These are phyloP conservation scores for Endotricha flammealis DNA, from an alignment of 2,888 invertebrate species.

Conservation along the genomic window DNA sequence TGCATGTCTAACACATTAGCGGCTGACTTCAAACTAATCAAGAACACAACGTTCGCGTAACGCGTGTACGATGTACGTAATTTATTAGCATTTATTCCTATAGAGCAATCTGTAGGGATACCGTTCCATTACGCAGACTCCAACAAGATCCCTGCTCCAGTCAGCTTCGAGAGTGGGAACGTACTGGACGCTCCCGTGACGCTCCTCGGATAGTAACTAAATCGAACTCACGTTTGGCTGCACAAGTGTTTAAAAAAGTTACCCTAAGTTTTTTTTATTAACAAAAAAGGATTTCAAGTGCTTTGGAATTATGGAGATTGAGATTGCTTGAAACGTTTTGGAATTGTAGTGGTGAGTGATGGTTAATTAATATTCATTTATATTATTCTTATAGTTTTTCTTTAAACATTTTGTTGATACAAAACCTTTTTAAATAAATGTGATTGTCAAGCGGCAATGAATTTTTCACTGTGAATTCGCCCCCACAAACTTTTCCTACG, in stretches of 20 bases:
- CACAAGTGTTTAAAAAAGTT: constrained; percentile 43
- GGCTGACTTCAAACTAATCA: constrained; percentile 75
- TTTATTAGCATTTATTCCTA: constrained; percentile 77
- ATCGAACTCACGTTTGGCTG: constrained; percentile 27
- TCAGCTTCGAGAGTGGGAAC: constrained; percentile 59
- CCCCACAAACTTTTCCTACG: constrained; percentile 36
- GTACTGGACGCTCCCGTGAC: constrained; percentile 51
- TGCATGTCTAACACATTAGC: constrained; percentile 59
- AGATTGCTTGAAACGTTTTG: constrained; percentile 40
- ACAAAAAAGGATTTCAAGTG: constrained; percentile 43
- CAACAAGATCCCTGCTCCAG: constrained; percentile 70
- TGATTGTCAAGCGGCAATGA: constrained; percentile 30
- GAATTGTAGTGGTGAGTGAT: constrained; percentile 42
- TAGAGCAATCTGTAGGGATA: constrained; percentile 75
- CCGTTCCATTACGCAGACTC: constrained; percentile 76
- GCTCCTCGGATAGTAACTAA: constrained; percentile 31
- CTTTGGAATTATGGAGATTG: constrained; percentile 47
- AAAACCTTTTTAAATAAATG: neutral
- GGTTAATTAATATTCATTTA: constrained; percentile 12
- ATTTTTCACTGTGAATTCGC: constrained; percentile 25
- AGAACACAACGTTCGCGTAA: constrained; percentile 63
- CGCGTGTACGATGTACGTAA: constrained; percentile 72
- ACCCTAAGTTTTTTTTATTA: constrained; percentile 31
- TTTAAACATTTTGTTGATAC: neutral
- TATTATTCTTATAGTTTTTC: constrained; percentile 22